Percentiles rank a stretch among this genome's conserved stretches.
phyloP scores from a whole-genome alignment of 2,888 invertebrate genomes.

The Autographa gamma region DNA sequence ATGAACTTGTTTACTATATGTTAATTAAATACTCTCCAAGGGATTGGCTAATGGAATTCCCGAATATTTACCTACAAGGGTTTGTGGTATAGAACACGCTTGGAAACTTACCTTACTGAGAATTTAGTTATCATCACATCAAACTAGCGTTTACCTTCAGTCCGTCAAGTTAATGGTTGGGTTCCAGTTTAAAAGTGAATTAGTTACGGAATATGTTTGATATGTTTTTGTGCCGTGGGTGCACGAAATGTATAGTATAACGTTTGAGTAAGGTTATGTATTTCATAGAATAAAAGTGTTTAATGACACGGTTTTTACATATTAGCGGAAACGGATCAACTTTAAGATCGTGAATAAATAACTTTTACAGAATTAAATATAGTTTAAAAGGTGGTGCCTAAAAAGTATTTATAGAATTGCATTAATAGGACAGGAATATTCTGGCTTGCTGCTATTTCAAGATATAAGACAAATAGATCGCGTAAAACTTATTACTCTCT shows the following conservation, averaged over 20 bases:
- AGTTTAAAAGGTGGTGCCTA: too few species aligned
- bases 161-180: conserved; percentile 27
- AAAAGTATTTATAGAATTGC: too few species aligned
- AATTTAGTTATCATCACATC: conserved; percentile 47
- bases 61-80: conserved; percentile 69
- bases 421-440: too few species aligned
- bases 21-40: conserved; percentile 81
- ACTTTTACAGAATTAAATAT: too few species aligned
- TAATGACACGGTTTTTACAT: too few species aligned
- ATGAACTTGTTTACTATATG: conserved; percentile 79
- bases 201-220: neutral
- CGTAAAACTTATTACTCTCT: neutral
- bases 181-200: neutral
- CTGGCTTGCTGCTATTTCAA: too few species aligned
- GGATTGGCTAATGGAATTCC: conserved; percentile 77
- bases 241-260: too few species aligned
- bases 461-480: neutral
- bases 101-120: conserved; percentile 43
- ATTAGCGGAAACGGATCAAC: too few species aligned
- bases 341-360: too few species aligned
- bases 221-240: too few species aligned
- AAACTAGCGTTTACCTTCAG: conserved; percentile 50
- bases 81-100: conserved; percentile 54
- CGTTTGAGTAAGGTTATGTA: too few species aligned
- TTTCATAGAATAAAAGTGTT: too few species aligned